A percentile compares a stretch with the other conserved stretches of the same genome.
Conservation (phyloP, 2,888 invertebrate genomes). For the Aromia moschata region DNA sequence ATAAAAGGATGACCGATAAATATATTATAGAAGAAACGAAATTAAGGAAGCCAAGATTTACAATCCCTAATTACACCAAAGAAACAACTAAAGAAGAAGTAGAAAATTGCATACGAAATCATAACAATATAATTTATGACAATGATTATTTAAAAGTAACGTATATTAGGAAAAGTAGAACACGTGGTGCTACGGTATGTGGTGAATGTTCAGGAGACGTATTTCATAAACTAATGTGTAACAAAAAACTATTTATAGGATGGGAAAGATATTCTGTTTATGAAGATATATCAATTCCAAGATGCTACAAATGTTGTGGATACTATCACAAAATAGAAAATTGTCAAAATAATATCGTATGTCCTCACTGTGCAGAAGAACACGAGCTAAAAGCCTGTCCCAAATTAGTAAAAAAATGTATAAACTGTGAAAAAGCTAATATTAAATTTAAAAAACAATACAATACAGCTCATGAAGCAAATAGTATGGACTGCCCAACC, state of each 20-base stretch:
- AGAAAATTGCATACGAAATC: conserved; percentile 11
- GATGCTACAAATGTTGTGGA: conserved; percentile 16
- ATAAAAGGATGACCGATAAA: conserved; percentile 8
- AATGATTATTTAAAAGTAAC: conserved; percentile 13
- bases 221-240: conserved; percentile 1
- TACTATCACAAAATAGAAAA: conserved; percentile 14
- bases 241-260: conserved; percentile 18
- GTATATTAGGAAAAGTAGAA: conserved; percentile 1
- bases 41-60: conserved; percentile 20
- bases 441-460: neutral
- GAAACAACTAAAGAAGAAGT: conserved; percentile 3
- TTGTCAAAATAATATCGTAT: conserved; percentile 10
- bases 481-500: neutral
- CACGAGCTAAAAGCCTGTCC: too few relatives aligned
- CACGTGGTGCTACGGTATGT: neutral
- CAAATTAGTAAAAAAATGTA: conserved; percentile 7
- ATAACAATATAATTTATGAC: conserved; percentile 4
- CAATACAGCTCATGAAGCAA: neutral
- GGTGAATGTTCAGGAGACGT: conserved; percentile 15
- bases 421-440: conserved; percentile 5
- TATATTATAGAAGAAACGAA: too few relatives aligned
- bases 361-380: conserved; percentile 15
- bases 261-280: conserved; percentile 16
- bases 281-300: conserved; percentile 15
- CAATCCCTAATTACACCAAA: conserved; percentile 16